phyloP scores from a whole-genome alignment of 2,888 invertebrate species.

The Galeopsomyia nigrocyanea region DNA sequence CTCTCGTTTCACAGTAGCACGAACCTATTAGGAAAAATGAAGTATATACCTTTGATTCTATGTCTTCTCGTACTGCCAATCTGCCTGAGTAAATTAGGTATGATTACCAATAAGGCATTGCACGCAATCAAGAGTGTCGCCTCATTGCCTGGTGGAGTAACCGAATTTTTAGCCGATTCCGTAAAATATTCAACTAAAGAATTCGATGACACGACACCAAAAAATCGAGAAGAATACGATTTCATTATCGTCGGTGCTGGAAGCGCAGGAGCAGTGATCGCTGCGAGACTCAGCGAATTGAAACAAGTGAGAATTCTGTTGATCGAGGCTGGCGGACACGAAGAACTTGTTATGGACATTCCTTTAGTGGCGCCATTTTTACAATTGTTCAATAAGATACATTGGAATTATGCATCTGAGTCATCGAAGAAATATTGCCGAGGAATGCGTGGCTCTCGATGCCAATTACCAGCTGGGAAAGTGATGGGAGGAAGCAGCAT shows the following conservation, averaged over 20 bases:
- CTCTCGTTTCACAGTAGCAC: too few species aligned
- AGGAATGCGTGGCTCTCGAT: neutral
- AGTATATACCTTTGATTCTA: too few species aligned
- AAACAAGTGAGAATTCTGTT: neutral
- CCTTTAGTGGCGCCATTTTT: neutral
- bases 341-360: neutral
- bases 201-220: conserved; percentile 61
- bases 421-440: conserved; percentile 12
- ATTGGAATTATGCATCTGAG: conserved; percentile 15
- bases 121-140: too few species aligned
- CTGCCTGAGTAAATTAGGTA: too few species aligned
- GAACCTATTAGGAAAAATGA: too few species aligned
- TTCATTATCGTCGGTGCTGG: too few species aligned
- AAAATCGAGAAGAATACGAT: conserved; percentile 7
- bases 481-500: conserved; percentile 29
- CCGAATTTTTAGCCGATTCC: too few species aligned
- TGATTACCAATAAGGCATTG: too few species aligned
- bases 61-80: too few species aligned
- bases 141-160: too few species aligned
- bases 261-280: too few species aligned
- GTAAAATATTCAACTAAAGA: too few species aligned
- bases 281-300: conserved; percentile 15
- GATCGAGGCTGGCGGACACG: conserved; percentile 26
- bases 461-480: conserved; percentile 2
- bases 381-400: neutral